Percentiles rank a stretch among this genome's conserved stretches.
These are phyloP conservation scores for Xestia rhomboidea DNA, from an alignment of 2,888 invertebrate genomes.

Conservation along the genomic window DNA sequence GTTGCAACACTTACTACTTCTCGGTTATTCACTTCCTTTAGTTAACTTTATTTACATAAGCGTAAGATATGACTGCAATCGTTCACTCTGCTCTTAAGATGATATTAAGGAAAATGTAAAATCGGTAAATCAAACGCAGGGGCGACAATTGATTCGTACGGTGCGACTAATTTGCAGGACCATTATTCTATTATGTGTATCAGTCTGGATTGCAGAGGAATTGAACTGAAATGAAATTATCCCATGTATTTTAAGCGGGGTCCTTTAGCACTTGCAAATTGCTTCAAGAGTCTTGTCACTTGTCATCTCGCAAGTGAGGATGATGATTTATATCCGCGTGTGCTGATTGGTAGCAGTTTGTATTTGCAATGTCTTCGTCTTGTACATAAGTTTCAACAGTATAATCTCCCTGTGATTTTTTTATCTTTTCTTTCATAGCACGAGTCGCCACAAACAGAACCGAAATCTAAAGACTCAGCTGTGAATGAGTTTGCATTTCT, in stretches of 20 bases:
- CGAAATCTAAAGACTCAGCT: conserved; percentile 53
- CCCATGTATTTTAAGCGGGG: conserved; percentile 55
- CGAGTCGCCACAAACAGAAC: conserved; percentile 45
- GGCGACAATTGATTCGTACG: conserved; percentile 58
- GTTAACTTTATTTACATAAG: conserved; percentile 42
- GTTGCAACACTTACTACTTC: conserved; percentile 42
- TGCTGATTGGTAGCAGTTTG: conserved; percentile 18
- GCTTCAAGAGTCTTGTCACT: conserved; percentile 47
- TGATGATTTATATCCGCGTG: conserved; percentile 64
- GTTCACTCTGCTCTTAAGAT: conserved; percentile 31
- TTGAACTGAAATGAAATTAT: conserved; percentile 65
- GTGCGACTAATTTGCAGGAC: conserved; percentile 67
- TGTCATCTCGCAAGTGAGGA: conserved; percentile 54
- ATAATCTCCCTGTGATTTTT: neutral
- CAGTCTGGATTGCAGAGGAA: conserved; percentile 54
- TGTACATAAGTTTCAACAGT: conserved; percentile 9
- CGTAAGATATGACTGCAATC: conserved; percentile 34
- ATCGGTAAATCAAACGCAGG: conserved; percentile 42
- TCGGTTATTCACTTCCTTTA: conserved; percentile 45
- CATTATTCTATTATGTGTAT: conserved; percentile 81
- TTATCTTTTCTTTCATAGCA: conserved; percentile 31
- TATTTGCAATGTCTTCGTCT: conserved; percentile 22
- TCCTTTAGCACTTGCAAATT: conserved; percentile 62
- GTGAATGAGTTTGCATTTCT: conserved; percentile 61
- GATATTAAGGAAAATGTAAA: conserved; percentile 43